Evolutionary conservation across 2,113 vertebrate genomes (phyloP), one percentile per base, ranked within the genome.

Genomic region (Cottus gobio): DNA sequence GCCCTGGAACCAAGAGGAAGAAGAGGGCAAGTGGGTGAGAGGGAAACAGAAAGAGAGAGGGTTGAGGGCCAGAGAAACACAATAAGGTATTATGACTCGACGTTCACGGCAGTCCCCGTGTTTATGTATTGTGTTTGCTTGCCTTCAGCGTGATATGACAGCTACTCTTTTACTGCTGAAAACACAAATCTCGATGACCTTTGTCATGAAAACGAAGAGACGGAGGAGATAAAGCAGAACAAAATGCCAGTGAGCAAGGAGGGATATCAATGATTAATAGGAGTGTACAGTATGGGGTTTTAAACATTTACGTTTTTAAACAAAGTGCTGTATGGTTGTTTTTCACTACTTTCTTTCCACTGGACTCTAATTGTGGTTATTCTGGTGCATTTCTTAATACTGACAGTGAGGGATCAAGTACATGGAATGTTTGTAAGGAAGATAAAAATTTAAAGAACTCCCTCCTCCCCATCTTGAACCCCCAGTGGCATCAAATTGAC

Each of bases 21-120:
- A 86, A 36, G 74, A 90, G 75, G 86, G 46, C 72, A 31, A 82
- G 62, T 74, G 83, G 77, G 69, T 34, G 80, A 87, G 39, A 70
- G 58, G 54, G 81, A 84, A 61, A 80, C 22, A 37, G 37, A 76
- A 28, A 46, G 75, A 73, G 82, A 50, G 67, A 83, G 67, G 77
- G 79, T 44, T 78, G 75, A 81, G 77, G 54, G 54, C 71, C 67
- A 75, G 64, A 71, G 85, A 89, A 85, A 88, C 79, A 85, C 68
- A 77, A 84, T 84, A 79, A 82, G 79, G 77, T 87, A 84, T 91
- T 90, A 85, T 84, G 79, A 85, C 83, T 85, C 39, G 57, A 50
- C 36, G 12, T 22, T 87, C 90, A 93, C 90, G 85, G 93, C 77
- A 57, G 76, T 61, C 85, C 94, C 93, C 86, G 92, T 94, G 92